These are phyloP conservation scores for Parus major DNA, from an alignment of 2,113 vertebrate species.

Conservation along the genomic window DNA sequence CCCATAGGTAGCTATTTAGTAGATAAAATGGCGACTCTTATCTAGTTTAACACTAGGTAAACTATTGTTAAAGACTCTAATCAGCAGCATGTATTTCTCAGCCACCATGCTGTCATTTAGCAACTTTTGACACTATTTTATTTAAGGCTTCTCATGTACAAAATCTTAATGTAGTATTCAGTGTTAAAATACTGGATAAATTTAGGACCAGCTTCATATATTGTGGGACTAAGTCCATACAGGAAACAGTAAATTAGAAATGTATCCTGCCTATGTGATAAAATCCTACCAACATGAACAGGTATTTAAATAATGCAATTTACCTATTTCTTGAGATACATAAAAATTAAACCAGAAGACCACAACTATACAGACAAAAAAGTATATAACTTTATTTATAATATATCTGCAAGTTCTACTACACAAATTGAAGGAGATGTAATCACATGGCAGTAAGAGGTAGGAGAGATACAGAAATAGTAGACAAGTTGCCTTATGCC, in stretches of 20 bases:
- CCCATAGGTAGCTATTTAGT: not conserved
- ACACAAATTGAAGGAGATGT: not conserved
- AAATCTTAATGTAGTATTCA: not conserved
- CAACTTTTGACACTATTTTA: not conserved
- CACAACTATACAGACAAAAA: constrained; percentile 11
- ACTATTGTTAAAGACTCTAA: not conserved
- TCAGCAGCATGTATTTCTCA: not conserved
- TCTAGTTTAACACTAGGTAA: not conserved
- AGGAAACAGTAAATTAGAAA: not conserved
- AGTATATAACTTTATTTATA: constrained; percentile 47
- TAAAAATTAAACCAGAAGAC: not conserved
- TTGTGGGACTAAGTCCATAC: not conserved
- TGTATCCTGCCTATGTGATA: not conserved
- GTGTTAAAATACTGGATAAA: not conserved
- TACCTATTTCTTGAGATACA: not conserved
- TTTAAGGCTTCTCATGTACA: not conserved
- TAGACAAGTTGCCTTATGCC: not conserved
- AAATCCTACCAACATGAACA: not conserved
- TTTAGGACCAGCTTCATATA: not conserved
- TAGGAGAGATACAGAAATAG: constrained; percentile 19
- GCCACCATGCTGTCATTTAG: not conserved
- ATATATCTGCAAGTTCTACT: constrained; percentile 3
- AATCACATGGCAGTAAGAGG: not conserved
- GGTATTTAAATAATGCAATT: not conserved
- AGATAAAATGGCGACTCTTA: not conserved